These are phyloP conservation scores for Electrophaes corylata DNA, from an alignment of 2,888 invertebrate species.

Conservation along the genomic window DNA sequence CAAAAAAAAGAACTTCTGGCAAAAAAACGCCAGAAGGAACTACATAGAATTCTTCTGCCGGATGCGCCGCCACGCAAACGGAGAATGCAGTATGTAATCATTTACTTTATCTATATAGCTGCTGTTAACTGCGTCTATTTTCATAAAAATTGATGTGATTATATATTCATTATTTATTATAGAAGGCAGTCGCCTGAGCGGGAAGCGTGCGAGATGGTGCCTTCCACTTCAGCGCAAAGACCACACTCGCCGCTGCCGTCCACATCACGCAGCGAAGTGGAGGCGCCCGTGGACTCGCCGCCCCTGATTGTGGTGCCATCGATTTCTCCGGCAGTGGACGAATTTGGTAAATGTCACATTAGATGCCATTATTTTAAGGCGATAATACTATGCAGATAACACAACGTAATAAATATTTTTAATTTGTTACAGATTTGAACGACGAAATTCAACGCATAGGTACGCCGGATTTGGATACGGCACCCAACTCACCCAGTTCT, in stretches of 20 bases:
- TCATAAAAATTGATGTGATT: not conserved
- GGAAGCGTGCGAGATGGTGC: not conserved
- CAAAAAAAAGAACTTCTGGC: not conserved
- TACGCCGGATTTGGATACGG: no score
- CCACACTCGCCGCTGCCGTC: not conserved
- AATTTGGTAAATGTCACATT: not conserved
- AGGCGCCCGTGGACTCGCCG: not conserved
- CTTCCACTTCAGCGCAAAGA: not conserved
- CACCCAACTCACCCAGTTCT: no score
- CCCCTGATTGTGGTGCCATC: not conserved
- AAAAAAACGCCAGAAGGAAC: not conserved
- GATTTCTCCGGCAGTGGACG: not conserved
- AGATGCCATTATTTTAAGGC: not conserved
- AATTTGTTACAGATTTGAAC: no score
- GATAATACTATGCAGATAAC: not conserved
- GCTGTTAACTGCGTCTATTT: not conserved
- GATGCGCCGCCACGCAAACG: conserved; percentile 2
- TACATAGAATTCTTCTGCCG: not conserved
- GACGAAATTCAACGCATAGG: no score
- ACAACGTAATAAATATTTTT: no score
- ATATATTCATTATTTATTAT: not conserved
- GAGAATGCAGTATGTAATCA: not conserved
- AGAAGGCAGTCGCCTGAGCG: not conserved
- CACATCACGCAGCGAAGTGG: not conserved
- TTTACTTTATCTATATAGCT: not conserved